Percentiles rank a stretch among this genome's conserved stretches.
phyloP scores from a whole-genome alignment of 1,140 invertebrate species.

The Drosophila pandora region DNA sequence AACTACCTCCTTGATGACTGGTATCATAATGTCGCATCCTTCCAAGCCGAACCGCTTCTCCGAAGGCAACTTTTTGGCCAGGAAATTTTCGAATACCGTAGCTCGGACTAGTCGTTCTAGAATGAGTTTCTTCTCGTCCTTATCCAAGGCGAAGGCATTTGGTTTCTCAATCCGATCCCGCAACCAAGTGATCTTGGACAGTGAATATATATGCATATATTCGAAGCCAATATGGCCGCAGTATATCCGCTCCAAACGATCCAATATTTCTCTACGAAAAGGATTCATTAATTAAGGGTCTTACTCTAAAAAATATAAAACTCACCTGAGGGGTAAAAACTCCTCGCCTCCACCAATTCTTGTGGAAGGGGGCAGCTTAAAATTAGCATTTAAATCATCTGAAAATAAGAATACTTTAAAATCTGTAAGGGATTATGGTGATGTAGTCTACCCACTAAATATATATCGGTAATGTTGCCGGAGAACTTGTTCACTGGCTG shows the following conservation, averaged over 20 bases:
- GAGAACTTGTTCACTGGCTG: conserved; percentile 78
- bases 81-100: conserved; percentile 90
- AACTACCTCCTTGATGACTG: conserved; percentile 94
- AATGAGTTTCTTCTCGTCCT: conserved; percentile 56
- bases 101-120: conserved; percentile 57
- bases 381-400: conserved; percentile 66
- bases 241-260: conserved; percentile 89
- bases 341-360: conserved; percentile 62
- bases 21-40: conserved; percentile 95
- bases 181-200: conserved; percentile 92
- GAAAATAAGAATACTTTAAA: not conserved
- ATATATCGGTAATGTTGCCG: conserved; percentile 61
- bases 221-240: conserved; percentile 91
- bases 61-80: conserved; percentile 94
- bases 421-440: not conserved
- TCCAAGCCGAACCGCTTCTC: conserved; percentile 97
- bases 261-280: conserved; percentile 89
- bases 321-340: conserved; percentile 59
- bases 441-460: conserved; percentile 39
- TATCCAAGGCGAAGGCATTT: conserved; percentile 49
- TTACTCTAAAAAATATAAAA: not conserved
- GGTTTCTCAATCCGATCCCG: conserved; percentile 92
- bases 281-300: not conserved
- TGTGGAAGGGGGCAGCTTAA: conserved; percentile 65
- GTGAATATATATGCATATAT: conserved; percentile 94